phyloP scores from a whole-genome alignment of 2,113 vertebrate species.

The Indicator maculatus region DNA sequence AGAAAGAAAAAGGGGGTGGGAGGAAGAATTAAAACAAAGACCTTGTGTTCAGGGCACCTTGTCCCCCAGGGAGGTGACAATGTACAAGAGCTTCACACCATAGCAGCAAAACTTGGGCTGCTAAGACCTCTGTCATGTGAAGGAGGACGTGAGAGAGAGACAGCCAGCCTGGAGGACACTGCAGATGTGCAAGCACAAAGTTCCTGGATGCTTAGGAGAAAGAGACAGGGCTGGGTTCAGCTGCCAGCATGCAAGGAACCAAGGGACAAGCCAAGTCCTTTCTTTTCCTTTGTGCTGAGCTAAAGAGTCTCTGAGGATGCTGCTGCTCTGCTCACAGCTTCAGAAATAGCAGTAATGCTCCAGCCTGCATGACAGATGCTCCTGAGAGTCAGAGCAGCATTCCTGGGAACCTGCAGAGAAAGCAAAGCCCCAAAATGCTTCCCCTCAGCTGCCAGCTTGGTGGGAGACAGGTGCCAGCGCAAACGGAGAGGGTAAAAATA shows the following conservation, averaged over 20 bases:
- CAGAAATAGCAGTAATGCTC: neutral
- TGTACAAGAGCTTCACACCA: neutral
- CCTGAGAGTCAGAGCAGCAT: neutral
- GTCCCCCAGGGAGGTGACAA: neutral
- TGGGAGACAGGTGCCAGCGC: neutral
- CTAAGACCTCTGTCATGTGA: neutral
- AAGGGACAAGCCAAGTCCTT: neutral
- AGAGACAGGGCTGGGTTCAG: neutral
- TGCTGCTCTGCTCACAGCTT: neutral
- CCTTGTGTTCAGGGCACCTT: neutral
- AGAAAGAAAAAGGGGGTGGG: neutral
- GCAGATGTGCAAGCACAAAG: neutral
- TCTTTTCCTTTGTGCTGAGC: neutral
- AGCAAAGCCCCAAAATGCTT: neutral
- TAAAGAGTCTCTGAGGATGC: neutral
- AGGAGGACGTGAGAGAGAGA: neutral
- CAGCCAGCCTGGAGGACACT: neutral
- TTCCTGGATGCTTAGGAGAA: neutral
- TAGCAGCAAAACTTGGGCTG: neutral
- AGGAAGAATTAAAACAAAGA: too few relatives aligned
- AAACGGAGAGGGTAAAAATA: slow-evolving; percentile 19
- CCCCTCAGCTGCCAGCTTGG: neutral
- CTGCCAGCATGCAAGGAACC: neutral
- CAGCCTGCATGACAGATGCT: neutral
- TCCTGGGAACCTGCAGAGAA: neutral